Conservation (phyloP, 2,113 vertebrate genomes). For the Spea bombifrons region DNA sequence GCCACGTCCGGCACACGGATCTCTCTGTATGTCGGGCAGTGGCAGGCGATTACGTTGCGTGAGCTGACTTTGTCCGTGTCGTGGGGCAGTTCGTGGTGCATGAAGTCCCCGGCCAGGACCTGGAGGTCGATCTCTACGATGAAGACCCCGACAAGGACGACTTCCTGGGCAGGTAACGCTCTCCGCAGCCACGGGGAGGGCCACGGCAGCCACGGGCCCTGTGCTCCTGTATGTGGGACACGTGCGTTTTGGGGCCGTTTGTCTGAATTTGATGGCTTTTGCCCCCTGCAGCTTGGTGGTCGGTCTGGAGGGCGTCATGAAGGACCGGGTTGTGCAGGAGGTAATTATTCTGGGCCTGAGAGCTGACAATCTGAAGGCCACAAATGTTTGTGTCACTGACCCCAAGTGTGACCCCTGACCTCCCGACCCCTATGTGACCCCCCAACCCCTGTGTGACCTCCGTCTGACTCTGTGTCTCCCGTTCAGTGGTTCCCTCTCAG, state of each 20-base stretch:
- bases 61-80: too few relatives aligned
- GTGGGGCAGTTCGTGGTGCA: conserved; percentile 84
- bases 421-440: not conserved
- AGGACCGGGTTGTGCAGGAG: conserved; percentile 78
- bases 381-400: not conserved
- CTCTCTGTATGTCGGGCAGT: too few relatives aligned
- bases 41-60: too few relatives aligned
- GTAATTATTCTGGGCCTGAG: conserved; percentile 60
- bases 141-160: conserved; percentile 94
- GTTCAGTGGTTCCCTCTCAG: conserved; percentile 85
- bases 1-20: too few relatives aligned
- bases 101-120: conserved; percentile 89
- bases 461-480: conserved; percentile 6
- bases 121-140: conserved; percentile 88
- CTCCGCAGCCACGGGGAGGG: not conserved
- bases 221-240: not conserved
- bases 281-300: conserved; percentile 73
- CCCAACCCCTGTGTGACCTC: not conserved
- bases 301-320: conserved; percentile 83
- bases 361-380: not conserved
- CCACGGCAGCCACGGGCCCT: not conserved
- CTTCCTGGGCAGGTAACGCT: conserved; percentile 81
- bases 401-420: not conserved
- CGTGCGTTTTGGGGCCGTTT: not conserved
- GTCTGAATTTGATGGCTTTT: not conserved